Evolutionary conservation across 1,140 invertebrate species (phyloP), one percentile per base, ranked within the genome.

Genomic region (Drosophila malerkotliana): DNA sequence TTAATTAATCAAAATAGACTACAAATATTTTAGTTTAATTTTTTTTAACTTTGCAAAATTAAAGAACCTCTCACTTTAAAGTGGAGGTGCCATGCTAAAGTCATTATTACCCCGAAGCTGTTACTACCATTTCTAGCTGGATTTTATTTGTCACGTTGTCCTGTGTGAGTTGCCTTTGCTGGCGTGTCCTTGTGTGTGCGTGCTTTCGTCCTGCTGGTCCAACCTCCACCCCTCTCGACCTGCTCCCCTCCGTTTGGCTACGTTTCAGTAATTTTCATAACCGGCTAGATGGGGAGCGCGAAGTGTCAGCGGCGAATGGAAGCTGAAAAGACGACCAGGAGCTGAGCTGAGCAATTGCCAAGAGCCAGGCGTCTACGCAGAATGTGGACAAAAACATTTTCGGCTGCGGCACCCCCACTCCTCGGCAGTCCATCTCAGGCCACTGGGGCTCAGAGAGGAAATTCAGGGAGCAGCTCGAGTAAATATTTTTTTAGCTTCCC

Each of bases 241-340:
- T 18, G 8, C 37, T 1, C 18, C 26, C 52, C 45, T 52, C 26
- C 34, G 61, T 54, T 75, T 87, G 82, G 81, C 82, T 66, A 87
- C 82, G 82, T 85, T 87, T 85, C 82, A 79, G 78, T 82, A 79
- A 88, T 88, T 87, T 88, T 87, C 82, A 87, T 87, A 87, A 87
- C 83, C 76, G 79, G 62, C 78, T 64, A 62, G 62, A 53, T 57
- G 61, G 58, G 55, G 47, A 57, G 39, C 63, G 21, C 12, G 3
- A 24, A 24, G 60, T 12, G 63, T n/a, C 18, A 44, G 61, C 26
- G 41, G 15, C 32, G 32, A 44, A 56, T 6, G 32, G 41, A 15
- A 57, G 67, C 67, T 57, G 41, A 30, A 57, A 69, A 71, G 67
- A 48, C 51, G 44, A 39, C 32, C 74, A 58, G 41, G 39, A 67